Evolutionary conservation across 2,888 invertebrate genomes (phyloP).

Genomic region (Vandiemenella viatica): DNA sequence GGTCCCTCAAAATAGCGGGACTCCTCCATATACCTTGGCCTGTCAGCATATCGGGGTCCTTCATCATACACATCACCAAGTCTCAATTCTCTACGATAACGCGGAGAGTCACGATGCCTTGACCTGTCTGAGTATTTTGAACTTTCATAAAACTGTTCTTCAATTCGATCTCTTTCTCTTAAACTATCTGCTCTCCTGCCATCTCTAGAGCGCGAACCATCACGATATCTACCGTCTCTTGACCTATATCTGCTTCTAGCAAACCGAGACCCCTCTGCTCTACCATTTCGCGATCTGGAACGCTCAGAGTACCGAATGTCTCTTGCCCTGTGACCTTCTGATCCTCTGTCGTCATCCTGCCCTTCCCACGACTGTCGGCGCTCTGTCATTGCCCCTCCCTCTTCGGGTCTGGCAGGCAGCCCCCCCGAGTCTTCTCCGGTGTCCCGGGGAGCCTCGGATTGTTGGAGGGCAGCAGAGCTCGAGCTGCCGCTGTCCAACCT

Average conservation of each 20-base stretch:
- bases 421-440: background rate
- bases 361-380: constrained; percentile 1
- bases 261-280: constrained; percentile 7
- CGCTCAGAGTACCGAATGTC: constrained; percentile 1
- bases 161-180: constrained; percentile 4
- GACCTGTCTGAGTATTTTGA: background rate
- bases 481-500: constrained; percentile 17
- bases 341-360: constrained; percentile 4
- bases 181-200: constrained; percentile 1
- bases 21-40: background rate
- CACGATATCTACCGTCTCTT: background rate
- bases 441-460: constrained; percentile 3
- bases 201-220: constrained; percentile 5
- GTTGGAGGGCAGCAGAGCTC: constrained; percentile 6
- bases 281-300: constrained; percentile 7
- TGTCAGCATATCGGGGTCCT: background rate
- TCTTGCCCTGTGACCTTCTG: constrained; percentile 4
- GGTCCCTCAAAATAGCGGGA: background rate
- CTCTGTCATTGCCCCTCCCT: background rate
- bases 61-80: constrained; percentile 2
- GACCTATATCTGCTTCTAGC: constrained; percentile 1
- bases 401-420: background rate
- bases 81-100: background rate
- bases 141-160: constrained; percentile 4
- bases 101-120: background rate